A percentile compares a stretch with the other conserved stretches of the same genome.
Conservation (phyloP, 2,888 invertebrate genomes). For the Drosophila parthenogenetica region DNA sequence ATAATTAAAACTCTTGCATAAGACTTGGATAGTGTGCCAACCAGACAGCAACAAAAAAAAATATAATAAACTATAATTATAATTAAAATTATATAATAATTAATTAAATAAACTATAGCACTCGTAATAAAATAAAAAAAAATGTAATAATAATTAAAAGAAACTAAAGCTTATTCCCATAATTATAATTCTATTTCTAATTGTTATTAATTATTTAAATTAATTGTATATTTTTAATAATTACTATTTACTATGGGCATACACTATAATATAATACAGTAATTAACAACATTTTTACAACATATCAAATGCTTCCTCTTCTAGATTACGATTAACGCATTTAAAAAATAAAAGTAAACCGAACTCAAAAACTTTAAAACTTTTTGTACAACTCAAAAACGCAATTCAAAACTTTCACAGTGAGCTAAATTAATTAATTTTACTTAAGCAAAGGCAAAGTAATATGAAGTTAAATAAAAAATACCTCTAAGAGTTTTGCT, state of each 20-base stretch:
- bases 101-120: slow-evolving; percentile 43
- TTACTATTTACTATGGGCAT: slow-evolving; percentile 22
- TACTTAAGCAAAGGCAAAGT: slow-evolving; percentile 22
- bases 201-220: slow-evolving; percentile 77
- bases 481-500: slow-evolving; percentile 68
- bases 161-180: slow-evolving; percentile 52
- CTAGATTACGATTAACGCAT: slow-evolving; percentile 56
- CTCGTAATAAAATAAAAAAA: slow-evolving; percentile 35
- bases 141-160: slow-evolving; percentile 22
- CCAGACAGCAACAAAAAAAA: slow-evolving; percentile 45
- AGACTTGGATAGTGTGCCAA: slow-evolving; percentile 85
- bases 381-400: slow-evolving; percentile 17
- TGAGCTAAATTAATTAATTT: slow-evolving; percentile 29
- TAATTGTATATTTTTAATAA: slow-evolving; percentile 61
- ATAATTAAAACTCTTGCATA: slow-evolving; percentile 59
- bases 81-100: slow-evolving; percentile 36
- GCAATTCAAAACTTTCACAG: slow-evolving; percentile 15
- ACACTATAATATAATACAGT: slow-evolving; percentile 37
- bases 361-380: slow-evolving; percentile 8
- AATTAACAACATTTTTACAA: slow-evolving; percentile 74
- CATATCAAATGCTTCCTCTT: slow-evolving; percentile 84
- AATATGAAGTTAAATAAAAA: slow-evolving; percentile 24
- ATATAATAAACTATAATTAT: slow-evolving; percentile 33
- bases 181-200: slow-evolving; percentile 44
- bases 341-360: slow-evolving; percentile 20